Evolutionary conservation across 37 sponge, comb jelly and placozoan species (phyloP).

Genomic region (Chondrosia reniformis): DNA sequence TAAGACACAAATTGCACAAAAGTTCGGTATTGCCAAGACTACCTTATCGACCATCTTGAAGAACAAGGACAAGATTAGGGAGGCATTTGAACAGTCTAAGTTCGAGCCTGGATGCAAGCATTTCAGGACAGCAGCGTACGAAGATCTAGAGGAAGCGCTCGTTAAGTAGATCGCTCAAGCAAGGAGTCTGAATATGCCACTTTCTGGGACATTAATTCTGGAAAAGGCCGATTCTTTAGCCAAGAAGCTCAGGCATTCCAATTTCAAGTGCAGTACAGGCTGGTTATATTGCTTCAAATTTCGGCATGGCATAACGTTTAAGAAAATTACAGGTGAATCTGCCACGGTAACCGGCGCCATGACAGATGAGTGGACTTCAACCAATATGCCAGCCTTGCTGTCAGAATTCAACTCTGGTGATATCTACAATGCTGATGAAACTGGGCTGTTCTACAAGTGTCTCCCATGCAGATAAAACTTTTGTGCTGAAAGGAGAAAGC

Average conservation of each 20-base stretch:
- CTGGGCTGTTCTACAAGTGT: conserved; percentile 10
- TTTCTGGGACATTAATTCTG: background rate
- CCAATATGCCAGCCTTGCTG: background rate
- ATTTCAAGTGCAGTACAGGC: background rate
- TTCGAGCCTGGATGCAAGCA: conserved; percentile 1
- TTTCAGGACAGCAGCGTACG: background rate
- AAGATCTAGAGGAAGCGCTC: conserved; percentile 5
- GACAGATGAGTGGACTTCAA: background rate
- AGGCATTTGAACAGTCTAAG: no score
- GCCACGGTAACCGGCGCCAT: background rate
- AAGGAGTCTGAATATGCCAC: background rate
- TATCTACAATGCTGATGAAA: conserved; percentile 24
- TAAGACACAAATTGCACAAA: background rate
- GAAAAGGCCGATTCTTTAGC: conserved; percentile 10
- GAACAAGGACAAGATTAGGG: background rate
- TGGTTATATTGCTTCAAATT: conserved; percentile 7
- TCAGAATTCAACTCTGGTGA: background rate
- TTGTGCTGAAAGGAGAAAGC: conserved; percentile 1
- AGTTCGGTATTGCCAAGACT: background rate
- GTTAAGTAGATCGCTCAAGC: conserved; percentile 3
- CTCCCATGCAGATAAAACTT: conserved; percentile 20
- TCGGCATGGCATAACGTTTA: conserved; percentile 12
- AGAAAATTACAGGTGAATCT: background rate
- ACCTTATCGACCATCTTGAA: conserved; percentile 10
- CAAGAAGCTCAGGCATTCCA: background rate